Evolutionary conservation across 37 sponge, comb jelly and placozoan species (phyloP), one percentile per base, ranked within the genome.

Genomic region (Theonella swinhoei): DNA sequence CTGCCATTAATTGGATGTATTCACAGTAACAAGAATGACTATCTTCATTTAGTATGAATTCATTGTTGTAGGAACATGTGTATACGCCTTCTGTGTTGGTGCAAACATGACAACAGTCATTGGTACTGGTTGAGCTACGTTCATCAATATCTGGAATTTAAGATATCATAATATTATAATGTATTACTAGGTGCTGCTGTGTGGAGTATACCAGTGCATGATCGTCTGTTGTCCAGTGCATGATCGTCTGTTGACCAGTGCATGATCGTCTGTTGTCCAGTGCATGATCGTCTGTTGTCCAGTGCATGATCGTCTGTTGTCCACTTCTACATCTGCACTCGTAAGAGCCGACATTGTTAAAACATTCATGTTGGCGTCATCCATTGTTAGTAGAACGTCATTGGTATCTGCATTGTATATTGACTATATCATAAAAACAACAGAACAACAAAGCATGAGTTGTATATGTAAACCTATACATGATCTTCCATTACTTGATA

Each of bases 11-110:
- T 4, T 31, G 3, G 42, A 1, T 64, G 73, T 3, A 87, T n/a
- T n/a, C n/a, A n/a, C n/a, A n/a, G n/a, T n/a, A n/a, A n/a, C 86
- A 85, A 7, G 42, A 23, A 25, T 4, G 43, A 70, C 79, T 79
- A 60, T 77, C 78, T 1, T 34, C 24, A 8, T 34, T 70, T 23
- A 80, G 40, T 7, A 33, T 43, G 39, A 43, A 80, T 20, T 70
- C 80, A 17, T 20, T 36, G 23, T 4, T 3, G 70, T 70, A 80
- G 70, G 39, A 39, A 31, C 80, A 80, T 0, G n/a, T n/a, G n/a
- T n/a, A n/a, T n/a, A 41, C 33, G 0, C 77, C 64, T 7, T 58
- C 39, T 23, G 24, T 77, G 64, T 77, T 77, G 36, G 39, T 62
- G 37, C 77, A 62, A 19, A 2, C 24, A 20, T 62, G 77, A 62